A percentile compares a stretch with the other conserved stretches of the same genome.
Conservation (phyloP, 2,797 vertebrate species). For the Clarias fuscus region DNA sequence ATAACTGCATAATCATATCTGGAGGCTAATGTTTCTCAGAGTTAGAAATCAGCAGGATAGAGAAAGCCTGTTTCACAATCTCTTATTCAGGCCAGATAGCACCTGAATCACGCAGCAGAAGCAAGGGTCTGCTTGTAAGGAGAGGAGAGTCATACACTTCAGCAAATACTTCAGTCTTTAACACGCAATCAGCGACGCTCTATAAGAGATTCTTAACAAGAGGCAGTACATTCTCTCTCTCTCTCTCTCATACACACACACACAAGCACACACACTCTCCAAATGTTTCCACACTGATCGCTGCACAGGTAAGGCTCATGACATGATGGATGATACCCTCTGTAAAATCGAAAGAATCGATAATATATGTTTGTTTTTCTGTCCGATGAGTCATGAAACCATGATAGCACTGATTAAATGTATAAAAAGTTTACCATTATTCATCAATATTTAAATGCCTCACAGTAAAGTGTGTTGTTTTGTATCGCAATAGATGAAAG, state of each 20-base stretch:
- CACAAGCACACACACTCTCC: neutral
- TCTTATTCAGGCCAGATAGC: conserved; percentile 23
- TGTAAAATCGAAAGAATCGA: conserved; percentile 8
- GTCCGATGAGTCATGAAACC: conserved; percentile 7
- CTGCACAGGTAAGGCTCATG: conserved; percentile 11
- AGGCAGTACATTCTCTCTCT: neutral
- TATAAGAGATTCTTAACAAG: conserved; percentile 14
- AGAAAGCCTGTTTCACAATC: conserved; percentile 28
- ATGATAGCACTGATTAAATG: conserved; percentile 9
- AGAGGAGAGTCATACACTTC: conserved; percentile 2
- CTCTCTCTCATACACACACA: neutral
- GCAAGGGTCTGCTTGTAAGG: neutral
- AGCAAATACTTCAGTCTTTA: neutral
- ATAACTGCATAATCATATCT: conserved; percentile 35
- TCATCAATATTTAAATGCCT: conserved; percentile 27
- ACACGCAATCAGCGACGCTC: conserved; percentile 12
- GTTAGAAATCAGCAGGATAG: conserved; percentile 33
- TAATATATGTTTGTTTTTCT: conserved; percentile 31
- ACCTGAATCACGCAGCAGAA: conserved; percentile 5
- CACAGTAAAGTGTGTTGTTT: conserved; percentile 5
- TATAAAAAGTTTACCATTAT: conserved; percentile 13
- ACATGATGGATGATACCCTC: conserved; percentile 5
- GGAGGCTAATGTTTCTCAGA: conserved; percentile 24
- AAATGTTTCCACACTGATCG: neutral
- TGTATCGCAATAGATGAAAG: neutral